These are phyloP conservation scores for Onychomys leucogaster DNA, from an alignment of 2,797 vertebrate species.

Conservation along the genomic window DNA sequence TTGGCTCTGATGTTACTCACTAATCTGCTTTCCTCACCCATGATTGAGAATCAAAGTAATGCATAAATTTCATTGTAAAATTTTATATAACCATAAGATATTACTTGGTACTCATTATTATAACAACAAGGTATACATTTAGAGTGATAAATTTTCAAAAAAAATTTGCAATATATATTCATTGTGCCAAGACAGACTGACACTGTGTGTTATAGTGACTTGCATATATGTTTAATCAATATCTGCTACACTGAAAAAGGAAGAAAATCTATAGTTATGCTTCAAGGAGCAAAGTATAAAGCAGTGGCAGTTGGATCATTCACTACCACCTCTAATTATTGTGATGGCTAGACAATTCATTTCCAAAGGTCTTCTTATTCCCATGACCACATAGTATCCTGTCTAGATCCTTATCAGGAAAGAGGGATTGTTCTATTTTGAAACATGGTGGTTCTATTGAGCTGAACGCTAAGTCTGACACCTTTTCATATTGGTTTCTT, in stretches of 20 bases:
- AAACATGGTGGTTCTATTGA: background rate
- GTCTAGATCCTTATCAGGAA: background rate
- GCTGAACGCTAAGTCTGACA: background rate
- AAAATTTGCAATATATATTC: background rate
- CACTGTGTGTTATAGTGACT: background rate
- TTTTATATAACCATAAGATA: background rate
- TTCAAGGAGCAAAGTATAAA: background rate
- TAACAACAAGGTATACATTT: background rate
- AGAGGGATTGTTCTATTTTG: too few species aligned
- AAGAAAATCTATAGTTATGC: background rate
- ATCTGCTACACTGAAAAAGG: background rate
- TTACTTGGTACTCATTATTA: conserved; percentile 43
- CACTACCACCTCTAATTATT: background rate
- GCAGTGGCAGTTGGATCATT: background rate
- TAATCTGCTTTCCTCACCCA: background rate
- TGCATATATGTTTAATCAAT: background rate
- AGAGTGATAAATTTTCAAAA: background rate
- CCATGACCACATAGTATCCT: background rate
- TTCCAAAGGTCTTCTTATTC: background rate
- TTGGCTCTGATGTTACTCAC: background rate
- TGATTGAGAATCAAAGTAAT: background rate
- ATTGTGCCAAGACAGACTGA: background rate
- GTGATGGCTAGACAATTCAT: background rate
- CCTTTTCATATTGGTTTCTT: background rate
- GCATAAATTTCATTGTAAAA: background rate